phyloP scores from a whole-genome alignment of 2,113 vertebrate genomes.

The Galeopterus variegatus region DNA sequence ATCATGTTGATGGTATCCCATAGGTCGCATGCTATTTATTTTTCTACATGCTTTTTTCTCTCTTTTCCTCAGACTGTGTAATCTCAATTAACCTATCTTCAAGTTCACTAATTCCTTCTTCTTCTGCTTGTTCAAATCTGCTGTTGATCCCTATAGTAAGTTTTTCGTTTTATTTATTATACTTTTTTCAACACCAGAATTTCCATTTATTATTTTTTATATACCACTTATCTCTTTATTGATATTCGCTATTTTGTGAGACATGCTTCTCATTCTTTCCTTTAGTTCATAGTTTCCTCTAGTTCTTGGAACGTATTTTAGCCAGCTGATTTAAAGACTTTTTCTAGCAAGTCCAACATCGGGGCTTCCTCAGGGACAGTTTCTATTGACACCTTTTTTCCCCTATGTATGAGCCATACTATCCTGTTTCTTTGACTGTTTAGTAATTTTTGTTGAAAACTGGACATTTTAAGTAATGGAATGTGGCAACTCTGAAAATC shows the following conservation, averaged over 20 bases:
- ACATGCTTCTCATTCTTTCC: no score
- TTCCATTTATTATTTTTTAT: not conserved
- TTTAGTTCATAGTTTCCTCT: not conserved
- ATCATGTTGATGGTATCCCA: not conserved
- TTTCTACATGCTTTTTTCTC: not conserved
- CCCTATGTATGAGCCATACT: not conserved
- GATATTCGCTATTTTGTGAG: no score
- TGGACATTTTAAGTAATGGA: not conserved
- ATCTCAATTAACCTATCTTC: not conserved
- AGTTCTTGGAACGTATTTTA: not conserved
- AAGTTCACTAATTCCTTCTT: not conserved
- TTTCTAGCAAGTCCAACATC: not conserved
- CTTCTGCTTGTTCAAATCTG: not conserved
- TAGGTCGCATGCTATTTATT: not conserved
- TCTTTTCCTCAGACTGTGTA: not conserved
- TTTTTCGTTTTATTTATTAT: not conserved
- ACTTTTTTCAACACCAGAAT: not conserved
- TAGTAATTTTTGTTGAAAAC: not conserved
- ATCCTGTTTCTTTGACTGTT: not conserved
- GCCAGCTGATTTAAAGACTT: not conserved
- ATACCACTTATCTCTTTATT: no score
- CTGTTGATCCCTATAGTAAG: not conserved
- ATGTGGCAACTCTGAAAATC: not conserved
- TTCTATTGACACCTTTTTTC: not conserved
- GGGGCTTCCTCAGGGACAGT: not conserved